Evolutionary conservation across 2,113 vertebrate genomes (phyloP), one percentile per base, ranked within the genome.

Genomic region (Clarias macrocephalus): DNA sequence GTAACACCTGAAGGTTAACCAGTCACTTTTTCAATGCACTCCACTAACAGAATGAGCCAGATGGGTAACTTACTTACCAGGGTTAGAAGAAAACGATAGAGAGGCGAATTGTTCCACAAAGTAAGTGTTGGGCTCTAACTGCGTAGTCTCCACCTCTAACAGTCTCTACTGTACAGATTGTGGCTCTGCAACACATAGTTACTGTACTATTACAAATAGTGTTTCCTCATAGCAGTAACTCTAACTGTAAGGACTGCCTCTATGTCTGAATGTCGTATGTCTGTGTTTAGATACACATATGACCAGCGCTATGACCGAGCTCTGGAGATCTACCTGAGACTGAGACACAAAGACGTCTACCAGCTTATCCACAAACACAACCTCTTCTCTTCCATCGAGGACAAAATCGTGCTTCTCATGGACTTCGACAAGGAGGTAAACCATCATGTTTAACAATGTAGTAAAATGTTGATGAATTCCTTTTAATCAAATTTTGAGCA

Each of bases 391-490:
- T 97, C 98, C 86, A 99, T 99, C 89, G 97, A 96, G 90, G 97
- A 99, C 93, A 99, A 99, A 94, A 99, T 99, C 54, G 97, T 99
- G 52, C 94, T 99, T 66, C 96, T 99, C 91, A 99, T 99, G 98
- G 97, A 99, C 91, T 99, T 99, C 91, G 98, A 99, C 93, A 97
- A 96, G 90, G 98, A 99, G 96, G 98, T 99, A 85, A 86, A 73
- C 89, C 42, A 87, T 79, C 33, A 60, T 16, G 25, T n/a, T 54
- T 77, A 25, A 28, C 42, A n/a, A 15, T 23, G 12, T 52, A 76
- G 10, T 52, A n/a, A 52, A 76, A 25, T 23, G 15, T 23, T 48
- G 11, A 52, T 76, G 37, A 52, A 75, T 75, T 1, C 11, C 21
- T 42, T 19, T 75, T 25, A 25, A 25, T 48, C 48, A 48, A 48